Evolutionary conservation across 2,888 invertebrate genomes (phyloP), one percentile per base, ranked within the genome.

Genomic region (Nasonia oneida): DNA sequence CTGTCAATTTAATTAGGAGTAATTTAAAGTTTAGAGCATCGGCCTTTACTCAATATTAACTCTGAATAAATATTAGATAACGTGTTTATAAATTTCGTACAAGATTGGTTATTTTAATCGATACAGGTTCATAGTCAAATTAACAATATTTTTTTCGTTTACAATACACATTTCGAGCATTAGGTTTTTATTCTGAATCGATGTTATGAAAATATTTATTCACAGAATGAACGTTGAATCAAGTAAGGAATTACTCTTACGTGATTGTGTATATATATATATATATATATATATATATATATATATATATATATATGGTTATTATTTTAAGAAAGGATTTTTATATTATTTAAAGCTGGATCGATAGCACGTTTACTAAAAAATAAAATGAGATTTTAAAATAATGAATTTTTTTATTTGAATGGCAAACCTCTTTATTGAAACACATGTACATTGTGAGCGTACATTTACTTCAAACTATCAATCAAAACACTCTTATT

Each of bases 291-390:
- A 23, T 23, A 23, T 23, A 23, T 23, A 23, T 23, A 23, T 23
- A 23, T 23, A 23, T 23, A 23, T 23, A 23, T 18, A 75, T 39
- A 74, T n/a, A 73, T 73, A 42, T 37, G 37, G 42, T 42, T 73
- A 50, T 75, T 75, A 50, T 53, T 75, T 18, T 50, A 50, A 53
- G 53, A 50, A 33, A 53, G 47, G 4, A 75, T 50, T 73, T 73
- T 47, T 75, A 33, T 53, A 75, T 75, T 53, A 53, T 53, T 75
- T 53, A 33, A 75, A 29, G 8, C 33, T 53, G 33, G 18, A 33
- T 75, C 33, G 50, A 53, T 75, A 75, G 53, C 18, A 47, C 18
- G 14, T 39, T 71, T 71, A 42, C 14, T 71, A 15, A 39, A n/a
- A n/a, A 37, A 71, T 71, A 37, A 71, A 71, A 39, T 71, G n/a